Evolutionary conservation across 2,888 invertebrate genomes (phyloP), one percentile per base, ranked within the genome.

Genomic region (Parnassius smintheus): DNA sequence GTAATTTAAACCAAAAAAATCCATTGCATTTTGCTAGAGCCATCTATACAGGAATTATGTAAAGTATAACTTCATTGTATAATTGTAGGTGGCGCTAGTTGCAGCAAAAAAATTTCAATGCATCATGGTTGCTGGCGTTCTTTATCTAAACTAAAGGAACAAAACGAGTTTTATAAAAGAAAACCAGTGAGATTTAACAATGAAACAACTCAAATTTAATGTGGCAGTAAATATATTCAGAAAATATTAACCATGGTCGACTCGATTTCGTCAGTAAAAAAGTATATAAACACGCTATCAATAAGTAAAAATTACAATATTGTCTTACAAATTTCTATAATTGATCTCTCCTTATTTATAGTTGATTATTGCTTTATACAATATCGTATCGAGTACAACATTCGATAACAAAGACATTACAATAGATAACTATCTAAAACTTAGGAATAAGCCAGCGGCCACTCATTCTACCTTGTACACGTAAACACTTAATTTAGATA

Each of bases 171-270:
- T n/a, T 46, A 35, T 42, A 42, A 7, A 53, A 18, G 25, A 25
- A 25, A 25, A 25, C 25, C 25, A 25, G 25, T 25, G 25, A 25
- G 13, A 49, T 54, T 57, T 59, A 9, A 45, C 61, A 75, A 74
- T 74, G 66, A 75, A 73, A 73, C 70, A 83, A 81, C 74, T 72
- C 75, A 71, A 66, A 68, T 71, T 71, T 70, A 72, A 80, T 82
- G 84, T 90, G 85, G 88, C 85, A 91, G 90, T 91, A 91, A 89
- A 91, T 90, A 91, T 91, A 91, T 89, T 91, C 87, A 89, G 89
- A 90, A 90, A 91, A 90, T 90, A 91, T 88, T 80, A 88, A 89
- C 85, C 83, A 79, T 85, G 79, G 80, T 85, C 80, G 83, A 85
- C 83, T 85, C 81, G 81, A 84, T 82, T 83, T 83, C 75, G 84